A percentile compares a stretch with the other conserved stretches of the same genome.
These are phyloP conservation scores for Chrysocyon brachyurus DNA, from an alignment of 2,797 vertebrate genomes.

Conservation along the genomic window DNA sequence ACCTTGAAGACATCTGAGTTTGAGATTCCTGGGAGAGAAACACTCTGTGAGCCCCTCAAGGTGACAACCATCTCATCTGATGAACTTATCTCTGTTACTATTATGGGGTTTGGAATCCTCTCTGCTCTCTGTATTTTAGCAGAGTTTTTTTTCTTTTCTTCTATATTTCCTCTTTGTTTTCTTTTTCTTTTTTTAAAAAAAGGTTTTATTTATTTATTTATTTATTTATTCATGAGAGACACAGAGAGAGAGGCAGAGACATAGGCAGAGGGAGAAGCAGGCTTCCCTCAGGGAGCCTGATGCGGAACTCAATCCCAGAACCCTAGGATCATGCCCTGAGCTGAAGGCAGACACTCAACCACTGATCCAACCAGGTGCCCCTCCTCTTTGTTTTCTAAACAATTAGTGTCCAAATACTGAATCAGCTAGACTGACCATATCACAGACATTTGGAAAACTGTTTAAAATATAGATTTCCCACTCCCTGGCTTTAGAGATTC, in stretches of 20 bases:
- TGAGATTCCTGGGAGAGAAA: constrained; percentile 29
- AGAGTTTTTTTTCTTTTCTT: not conserved
- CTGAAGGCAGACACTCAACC: too few relatives aligned
- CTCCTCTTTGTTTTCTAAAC: constrained; percentile 23
- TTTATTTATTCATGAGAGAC: too few relatives aligned
- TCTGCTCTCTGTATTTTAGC: not conserved
- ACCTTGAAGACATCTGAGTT: not conserved
- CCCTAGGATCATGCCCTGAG: too few relatives aligned
- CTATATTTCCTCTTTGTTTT: constrained; percentile 27
- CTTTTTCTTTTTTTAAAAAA: not conserved
- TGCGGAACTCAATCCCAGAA: too few relatives aligned
- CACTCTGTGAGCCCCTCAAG: not conserved
- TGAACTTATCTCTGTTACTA: constrained; percentile 11
- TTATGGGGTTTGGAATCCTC: not conserved
- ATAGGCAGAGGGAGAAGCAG: too few relatives aligned
- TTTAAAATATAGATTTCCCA: constrained; percentile 1
- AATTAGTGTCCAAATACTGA: not conserved
- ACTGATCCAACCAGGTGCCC: too few relatives aligned
- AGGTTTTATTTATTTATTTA: too few relatives aligned
- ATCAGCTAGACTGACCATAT: not conserved
- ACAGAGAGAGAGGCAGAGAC: too few relatives aligned
- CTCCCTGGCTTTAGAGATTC: not conserved
- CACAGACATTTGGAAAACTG: constrained; percentile 25
- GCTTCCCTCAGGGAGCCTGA: too few relatives aligned
- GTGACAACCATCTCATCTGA: constrained; percentile 13